Percentiles rank a stretch among this genome's conserved stretches.
phyloP scores from a whole-genome alignment of 2,888 invertebrate species.

The Agonum fuliginosum region DNA sequence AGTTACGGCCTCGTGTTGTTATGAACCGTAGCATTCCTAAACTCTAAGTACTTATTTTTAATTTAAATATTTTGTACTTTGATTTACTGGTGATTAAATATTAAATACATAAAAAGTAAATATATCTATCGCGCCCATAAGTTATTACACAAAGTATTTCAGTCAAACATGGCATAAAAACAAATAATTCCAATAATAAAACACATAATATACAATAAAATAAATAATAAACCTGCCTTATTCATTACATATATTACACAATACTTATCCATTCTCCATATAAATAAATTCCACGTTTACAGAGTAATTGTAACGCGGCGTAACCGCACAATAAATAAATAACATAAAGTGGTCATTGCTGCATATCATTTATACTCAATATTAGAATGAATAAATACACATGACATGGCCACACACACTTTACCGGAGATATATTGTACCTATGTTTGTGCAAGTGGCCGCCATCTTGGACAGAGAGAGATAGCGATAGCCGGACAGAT shows the following conservation, averaged over 20 bases:
- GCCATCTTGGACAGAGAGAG: slow-evolving; percentile 31
- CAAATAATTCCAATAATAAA: neutral
- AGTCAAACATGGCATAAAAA: too few relatives aligned
- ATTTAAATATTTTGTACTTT: too few relatives aligned
- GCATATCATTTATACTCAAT: neutral
- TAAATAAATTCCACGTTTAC: slow-evolving; percentile 10
- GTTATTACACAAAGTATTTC: too few relatives aligned
- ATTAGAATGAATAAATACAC: neutral
- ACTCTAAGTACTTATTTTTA: too few relatives aligned
- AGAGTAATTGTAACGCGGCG: neutral
- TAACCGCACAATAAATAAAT: slow-evolving; percentile 18
- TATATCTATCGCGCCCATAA: too few relatives aligned
- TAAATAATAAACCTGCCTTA: slow-evolving; percentile 17
- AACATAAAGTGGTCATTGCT: slow-evolving; percentile 22
- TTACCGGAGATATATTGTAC: neutral
- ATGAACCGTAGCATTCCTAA: too few relatives aligned
- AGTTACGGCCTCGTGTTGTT: too few relatives aligned
- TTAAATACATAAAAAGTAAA: too few relatives aligned
- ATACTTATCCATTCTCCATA: slow-evolving; percentile 2
- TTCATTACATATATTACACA: slow-evolving; percentile 17
- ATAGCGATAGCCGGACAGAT: slow-evolving; percentile 29
- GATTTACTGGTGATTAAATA: too few relatives aligned
- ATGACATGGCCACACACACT: neutral
- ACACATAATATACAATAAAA: slow-evolving; percentile 4
- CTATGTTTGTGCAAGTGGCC: neutral